These are phyloP conservation scores for Henricia sp. DNA, from an alignment of 53 echinoderm and acorn worm species.

Conservation along the genomic window DNA sequence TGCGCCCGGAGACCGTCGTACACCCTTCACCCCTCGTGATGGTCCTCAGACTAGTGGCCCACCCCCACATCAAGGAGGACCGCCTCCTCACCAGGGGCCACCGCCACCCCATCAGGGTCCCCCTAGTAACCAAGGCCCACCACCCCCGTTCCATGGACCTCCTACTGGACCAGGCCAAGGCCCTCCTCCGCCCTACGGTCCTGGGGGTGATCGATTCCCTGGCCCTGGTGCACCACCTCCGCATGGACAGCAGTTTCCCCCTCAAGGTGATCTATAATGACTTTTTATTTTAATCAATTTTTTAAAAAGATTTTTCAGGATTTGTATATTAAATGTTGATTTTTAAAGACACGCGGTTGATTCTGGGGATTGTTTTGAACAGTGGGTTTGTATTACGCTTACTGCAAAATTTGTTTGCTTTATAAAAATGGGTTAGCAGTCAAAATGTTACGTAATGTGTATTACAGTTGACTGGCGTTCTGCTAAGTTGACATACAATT, in stretches of 20 bases:
- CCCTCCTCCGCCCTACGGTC: slow-evolving; percentile 66
- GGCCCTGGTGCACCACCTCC: slow-evolving; percentile 49
- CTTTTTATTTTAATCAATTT: not conserved
- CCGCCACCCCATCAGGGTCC: slow-evolving; percentile 69
- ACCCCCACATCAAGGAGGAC: slow-evolving; percentile 63
- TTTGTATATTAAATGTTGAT: too few relatives aligned
- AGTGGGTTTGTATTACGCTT: too few relatives aligned
- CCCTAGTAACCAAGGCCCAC: slow-evolving; percentile 57
- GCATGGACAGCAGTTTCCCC: slow-evolving; percentile 22
- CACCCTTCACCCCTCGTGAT: slow-evolving; percentile 18
- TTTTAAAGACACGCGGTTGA: too few relatives aligned
- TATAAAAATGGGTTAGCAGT: too few relatives aligned
- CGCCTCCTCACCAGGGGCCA: slow-evolving; percentile 56
- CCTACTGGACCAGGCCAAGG: slow-evolving; percentile 67
- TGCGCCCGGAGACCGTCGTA: slow-evolving; percentile 42
- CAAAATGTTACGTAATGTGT: too few relatives aligned
- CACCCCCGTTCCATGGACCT: slow-evolving; percentile 50
- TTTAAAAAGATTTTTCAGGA: too few relatives aligned
- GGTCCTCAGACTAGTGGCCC: slow-evolving; percentile 36
- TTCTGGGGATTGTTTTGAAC: too few relatives aligned
- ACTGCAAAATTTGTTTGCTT: too few relatives aligned
- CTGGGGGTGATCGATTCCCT: slow-evolving; percentile 47
- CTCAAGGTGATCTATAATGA: slow-evolving; percentile 30
- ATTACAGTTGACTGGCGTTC: too few relatives aligned
- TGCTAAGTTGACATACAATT: too few relatives aligned